These are phyloP conservation scores for Orchesella cincta DNA, from an alignment of 1,140 invertebrate genomes.

Conservation along the genomic window DNA sequence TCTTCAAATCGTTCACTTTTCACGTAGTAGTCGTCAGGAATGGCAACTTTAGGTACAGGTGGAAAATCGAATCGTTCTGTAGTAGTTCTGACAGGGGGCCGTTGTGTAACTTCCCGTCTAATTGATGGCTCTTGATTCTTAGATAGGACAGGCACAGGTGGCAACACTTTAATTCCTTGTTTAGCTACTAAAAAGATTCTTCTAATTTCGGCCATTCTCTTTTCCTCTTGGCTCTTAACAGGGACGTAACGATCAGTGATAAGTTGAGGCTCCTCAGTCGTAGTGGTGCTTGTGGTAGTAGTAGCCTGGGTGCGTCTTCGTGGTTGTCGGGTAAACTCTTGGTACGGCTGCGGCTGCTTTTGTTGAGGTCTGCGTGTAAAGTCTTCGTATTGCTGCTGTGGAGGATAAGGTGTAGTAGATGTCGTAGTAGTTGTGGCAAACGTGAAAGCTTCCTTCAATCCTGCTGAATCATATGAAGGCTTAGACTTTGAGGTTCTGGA, in stretches of 20 bases:
- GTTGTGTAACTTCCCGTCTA: not conserved
- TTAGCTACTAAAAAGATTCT: slow-evolving; percentile 2
- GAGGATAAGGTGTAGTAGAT: not conserved
- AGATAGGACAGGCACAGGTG: not conserved
- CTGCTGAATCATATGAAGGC: not conserved
- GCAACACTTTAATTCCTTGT: slow-evolving; percentile 6
- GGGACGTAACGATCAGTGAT: slow-evolving; percentile 14
- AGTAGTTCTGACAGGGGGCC: not conserved
- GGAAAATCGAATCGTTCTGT: not conserved
- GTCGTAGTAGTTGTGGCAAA: not conserved
- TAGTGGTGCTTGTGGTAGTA: not conserved
- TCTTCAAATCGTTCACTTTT: slow-evolving; percentile 10
- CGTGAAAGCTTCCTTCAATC: not conserved
- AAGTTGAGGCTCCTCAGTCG: not conserved
- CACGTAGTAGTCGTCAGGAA: slow-evolving; percentile 12
- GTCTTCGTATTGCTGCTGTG: not conserved
- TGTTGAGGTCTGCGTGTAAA: not conserved
- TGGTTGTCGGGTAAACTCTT: slow-evolving; percentile 14
- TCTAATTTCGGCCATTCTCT: not conserved
- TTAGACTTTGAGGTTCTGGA: slow-evolving; percentile 1
- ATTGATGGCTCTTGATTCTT: not conserved
- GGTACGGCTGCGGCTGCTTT: not conserved
- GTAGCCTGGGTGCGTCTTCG: not conserved
- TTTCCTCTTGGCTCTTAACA: not conserved
- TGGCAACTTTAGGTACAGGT: slow-evolving; percentile 1